A percentile compares a stretch with the other conserved stretches of the same genome.
Evolutionary conservation across 2,888 invertebrate genomes (phyloP).

Genomic region (Gibbula magus): DNA sequence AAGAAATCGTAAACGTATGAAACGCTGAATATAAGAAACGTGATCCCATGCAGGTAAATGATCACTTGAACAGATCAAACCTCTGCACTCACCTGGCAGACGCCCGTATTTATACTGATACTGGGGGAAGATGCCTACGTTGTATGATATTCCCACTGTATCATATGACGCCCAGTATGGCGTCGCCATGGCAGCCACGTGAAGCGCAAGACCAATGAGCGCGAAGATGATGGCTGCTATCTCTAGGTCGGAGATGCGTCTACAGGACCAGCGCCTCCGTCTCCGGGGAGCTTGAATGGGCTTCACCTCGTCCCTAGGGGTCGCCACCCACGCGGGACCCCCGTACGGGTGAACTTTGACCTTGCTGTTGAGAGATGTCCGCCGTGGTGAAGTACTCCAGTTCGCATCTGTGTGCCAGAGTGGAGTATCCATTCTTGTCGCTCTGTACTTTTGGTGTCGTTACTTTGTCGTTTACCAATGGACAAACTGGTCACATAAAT

Average conservation of each 20-base stretch:
- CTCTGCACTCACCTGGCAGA: not conserved
- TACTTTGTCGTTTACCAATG: no score
- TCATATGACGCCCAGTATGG: not conserved
- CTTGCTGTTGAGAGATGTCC: no score
- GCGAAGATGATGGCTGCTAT: slow-evolving; percentile 7
- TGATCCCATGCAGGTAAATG: no score
- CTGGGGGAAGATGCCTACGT: not conserved
- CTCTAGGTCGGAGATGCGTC: not conserved
- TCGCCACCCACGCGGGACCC: not conserved
- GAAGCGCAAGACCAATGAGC: not conserved
- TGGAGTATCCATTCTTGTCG: no score
- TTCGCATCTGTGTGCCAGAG: no score
- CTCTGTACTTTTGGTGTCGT: no score
- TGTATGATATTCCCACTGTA: not conserved
- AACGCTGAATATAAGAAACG: no score
- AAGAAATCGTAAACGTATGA: no score
- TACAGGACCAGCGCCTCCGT: not conserved
- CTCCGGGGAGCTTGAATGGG: not conserved
- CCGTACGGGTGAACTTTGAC: not conserved
- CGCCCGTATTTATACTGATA: not conserved
- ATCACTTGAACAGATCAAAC: no score
- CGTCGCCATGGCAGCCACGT: not conserved
- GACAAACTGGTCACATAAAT: no score
- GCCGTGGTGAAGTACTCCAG: no score
- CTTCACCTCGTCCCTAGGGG: not conserved